phyloP scores from a whole-genome alignment of 2,797 vertebrate species.

The Antrozous pallidus region DNA sequence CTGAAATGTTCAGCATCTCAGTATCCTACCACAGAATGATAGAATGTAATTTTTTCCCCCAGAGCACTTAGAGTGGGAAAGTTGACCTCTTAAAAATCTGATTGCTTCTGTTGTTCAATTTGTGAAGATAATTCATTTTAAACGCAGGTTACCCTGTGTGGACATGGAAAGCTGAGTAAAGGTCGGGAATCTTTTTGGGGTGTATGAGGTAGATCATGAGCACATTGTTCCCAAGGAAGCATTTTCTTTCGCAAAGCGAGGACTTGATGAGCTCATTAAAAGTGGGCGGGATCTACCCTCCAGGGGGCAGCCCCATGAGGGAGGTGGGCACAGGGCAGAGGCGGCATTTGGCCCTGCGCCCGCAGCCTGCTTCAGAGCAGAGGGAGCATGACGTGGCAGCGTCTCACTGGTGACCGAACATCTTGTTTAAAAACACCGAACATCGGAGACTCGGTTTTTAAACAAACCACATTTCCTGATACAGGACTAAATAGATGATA shows the following conservation, averaged over 20 bases:
- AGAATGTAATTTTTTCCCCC: neutral
- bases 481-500: neutral
- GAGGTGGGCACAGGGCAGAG: neutral
- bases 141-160: neutral
- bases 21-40: neutral
- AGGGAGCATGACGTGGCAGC: neutral
- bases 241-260: neutral
- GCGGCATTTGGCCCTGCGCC: neutral
- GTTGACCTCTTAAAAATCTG: neutral
- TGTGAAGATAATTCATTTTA: neutral
- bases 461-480: neutral
- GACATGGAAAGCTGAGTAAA: neutral
- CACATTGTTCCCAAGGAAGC: neutral
- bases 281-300: neutral
- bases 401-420: neutral
- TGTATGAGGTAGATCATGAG: neutral
- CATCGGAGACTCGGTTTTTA: neutral
- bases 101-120: neutral
- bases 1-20: constrained; percentile 11
- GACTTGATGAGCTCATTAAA: neutral
- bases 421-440: neutral
- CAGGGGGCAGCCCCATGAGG: neutral
- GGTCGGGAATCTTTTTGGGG: neutral
- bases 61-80: neutral
- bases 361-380: neutral